Conservation (phyloP, 2,888 invertebrate species). For the Netelia fuscicornis region DNA sequence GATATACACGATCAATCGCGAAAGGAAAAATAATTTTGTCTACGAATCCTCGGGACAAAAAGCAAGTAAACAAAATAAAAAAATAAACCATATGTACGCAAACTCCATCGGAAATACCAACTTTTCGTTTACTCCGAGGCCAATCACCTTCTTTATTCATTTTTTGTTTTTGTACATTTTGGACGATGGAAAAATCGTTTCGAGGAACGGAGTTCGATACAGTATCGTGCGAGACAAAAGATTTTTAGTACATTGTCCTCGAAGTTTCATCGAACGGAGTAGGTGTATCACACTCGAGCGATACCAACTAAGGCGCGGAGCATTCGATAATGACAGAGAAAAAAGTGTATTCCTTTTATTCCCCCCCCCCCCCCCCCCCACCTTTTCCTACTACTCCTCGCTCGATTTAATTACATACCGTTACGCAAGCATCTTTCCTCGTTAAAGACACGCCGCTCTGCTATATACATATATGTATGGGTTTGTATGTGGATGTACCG, state of each 20-base stretch:
- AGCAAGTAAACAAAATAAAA: no score
- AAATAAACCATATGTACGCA: no score
- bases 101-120: no score
- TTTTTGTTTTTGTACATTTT: neutral
- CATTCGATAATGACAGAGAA: conserved; percentile 65
- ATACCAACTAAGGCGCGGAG: conserved; percentile 58
- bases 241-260: conserved; percentile 52
- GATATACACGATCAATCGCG: neutral
- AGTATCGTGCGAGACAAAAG: conserved; percentile 18
- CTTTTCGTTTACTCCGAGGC: no score
- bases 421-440: conserved; percentile 67
- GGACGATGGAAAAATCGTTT: neutral
- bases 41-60: neutral
- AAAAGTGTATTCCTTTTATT: conserved; percentile 64
- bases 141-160: neutral
- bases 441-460: conserved; percentile 56
- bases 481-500: conserved; percentile 1
- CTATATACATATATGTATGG: neutral
- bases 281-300: conserved; percentile 33
- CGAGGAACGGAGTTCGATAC: conserved; percentile 12
- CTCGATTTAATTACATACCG: conserved; percentile 65
- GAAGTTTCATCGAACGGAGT: conserved; percentile 40
- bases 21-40: neutral
- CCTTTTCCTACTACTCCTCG: conserved; percentile 7
- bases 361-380: neutral